A percentile compares a stretch with the other conserved stretches of the same genome.
Evolutionary conservation across 92 coral and sea anemone genomes (phyloP).

Genomic region (Porites divaricata): DNA sequence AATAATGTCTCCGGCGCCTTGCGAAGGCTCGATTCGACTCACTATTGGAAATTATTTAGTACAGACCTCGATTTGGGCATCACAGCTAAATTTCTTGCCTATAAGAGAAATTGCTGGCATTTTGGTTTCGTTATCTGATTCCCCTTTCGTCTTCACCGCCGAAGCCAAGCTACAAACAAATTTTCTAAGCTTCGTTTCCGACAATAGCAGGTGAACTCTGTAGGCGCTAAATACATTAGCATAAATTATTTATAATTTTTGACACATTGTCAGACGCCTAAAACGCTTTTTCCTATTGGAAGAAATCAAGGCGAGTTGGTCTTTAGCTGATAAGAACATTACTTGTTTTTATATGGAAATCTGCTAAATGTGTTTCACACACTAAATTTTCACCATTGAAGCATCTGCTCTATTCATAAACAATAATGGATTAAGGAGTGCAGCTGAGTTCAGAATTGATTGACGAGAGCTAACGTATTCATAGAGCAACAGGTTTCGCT

Average conservation of each 20-base stretch:
- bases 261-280: background rate
- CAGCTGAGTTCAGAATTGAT: no score
- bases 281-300: conserved; percentile 16
- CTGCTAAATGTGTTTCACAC: background rate
- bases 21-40: background rate
- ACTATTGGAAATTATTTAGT: background rate
- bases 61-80: conserved; percentile 77
- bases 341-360: background rate
- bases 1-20: background rate
- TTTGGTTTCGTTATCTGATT: background rate
- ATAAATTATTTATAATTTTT: conserved; percentile 30
- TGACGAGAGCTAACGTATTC: no score
- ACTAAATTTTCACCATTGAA: background rate
- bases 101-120: conserved; percentile 79
- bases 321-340: background rate
- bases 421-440: background rate
- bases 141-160: background rate
- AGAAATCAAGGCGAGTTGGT: background rate
- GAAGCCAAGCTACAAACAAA: background rate
- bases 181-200: background rate
- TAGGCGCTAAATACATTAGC: conserved; percentile 31
- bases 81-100: conserved; percentile 86
- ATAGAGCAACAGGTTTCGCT: no score
- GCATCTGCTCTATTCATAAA: background rate
- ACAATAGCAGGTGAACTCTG: conserved; percentile 22